Conservation (phyloP, 2,888 invertebrate species). For the Drosophila sordidula region DNA sequence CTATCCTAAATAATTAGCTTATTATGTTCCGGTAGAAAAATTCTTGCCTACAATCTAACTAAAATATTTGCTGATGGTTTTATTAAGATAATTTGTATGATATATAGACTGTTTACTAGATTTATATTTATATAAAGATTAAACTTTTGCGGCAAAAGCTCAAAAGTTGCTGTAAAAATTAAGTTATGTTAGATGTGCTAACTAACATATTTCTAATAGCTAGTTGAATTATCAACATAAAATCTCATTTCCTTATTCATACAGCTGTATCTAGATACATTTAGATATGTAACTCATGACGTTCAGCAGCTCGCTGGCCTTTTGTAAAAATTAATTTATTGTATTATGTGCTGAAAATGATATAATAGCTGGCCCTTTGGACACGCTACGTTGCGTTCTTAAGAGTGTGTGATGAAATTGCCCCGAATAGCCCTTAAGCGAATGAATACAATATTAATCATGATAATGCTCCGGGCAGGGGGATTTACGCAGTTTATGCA, state of each 20-base stretch:
- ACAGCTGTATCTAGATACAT: constrained; percentile 28
- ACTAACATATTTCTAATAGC: neutral
- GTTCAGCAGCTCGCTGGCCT: constrained; percentile 25
- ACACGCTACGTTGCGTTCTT: constrained; percentile 14
- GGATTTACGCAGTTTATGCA: constrained; percentile 58
- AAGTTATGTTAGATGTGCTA: neutral
- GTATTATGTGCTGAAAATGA: constrained; percentile 74
- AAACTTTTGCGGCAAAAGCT: neutral
- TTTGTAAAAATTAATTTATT: constrained; percentile 69
- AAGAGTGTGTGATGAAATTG: constrained; percentile 59
- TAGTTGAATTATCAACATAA: neutral
- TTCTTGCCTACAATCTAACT: too few relatives aligned
- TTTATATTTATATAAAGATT: too few relatives aligned
- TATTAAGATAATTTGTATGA: too few relatives aligned
- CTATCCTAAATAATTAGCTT: too few relatives aligned
- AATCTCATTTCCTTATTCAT: constrained; percentile 4
- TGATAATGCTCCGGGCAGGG: constrained; percentile 24
- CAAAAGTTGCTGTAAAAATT: neutral
- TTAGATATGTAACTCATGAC: constrained; percentile 38
- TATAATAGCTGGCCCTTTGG: constrained; percentile 44
- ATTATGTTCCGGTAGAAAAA: too few relatives aligned
- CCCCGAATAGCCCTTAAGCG: constrained; percentile 28
- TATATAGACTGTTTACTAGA: too few relatives aligned
- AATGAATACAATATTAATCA: constrained; percentile 63
- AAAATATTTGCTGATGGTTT: too few relatives aligned